Evolutionary conservation across 2,113 vertebrate species (phyloP).

Genomic region (Ornithorhynchus anatinus): DNA sequence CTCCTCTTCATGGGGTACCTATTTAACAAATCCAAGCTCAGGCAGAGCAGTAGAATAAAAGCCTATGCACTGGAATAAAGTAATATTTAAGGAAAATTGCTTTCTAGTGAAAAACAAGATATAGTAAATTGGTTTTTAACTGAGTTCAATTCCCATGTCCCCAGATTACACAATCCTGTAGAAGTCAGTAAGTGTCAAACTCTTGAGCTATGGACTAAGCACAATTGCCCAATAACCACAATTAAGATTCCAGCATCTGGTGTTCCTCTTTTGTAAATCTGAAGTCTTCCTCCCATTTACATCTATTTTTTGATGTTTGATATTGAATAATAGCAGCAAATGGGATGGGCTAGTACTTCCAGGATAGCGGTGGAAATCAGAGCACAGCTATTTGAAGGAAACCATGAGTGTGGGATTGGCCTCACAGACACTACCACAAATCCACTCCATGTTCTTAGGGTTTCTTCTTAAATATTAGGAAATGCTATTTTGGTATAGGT

Average conservation of each 20-base stretch:
- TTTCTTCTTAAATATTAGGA: not conserved
- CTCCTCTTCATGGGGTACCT: slow-evolving; percentile 36
- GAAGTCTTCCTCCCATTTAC: slow-evolving; percentile 54
- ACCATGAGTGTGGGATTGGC: slow-evolving; percentile 15
- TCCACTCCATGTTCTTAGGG: not conserved
- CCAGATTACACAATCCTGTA: slow-evolving; percentile 55
- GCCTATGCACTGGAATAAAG: slow-evolving; percentile 1
- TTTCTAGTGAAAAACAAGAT: slow-evolving; percentile 37
- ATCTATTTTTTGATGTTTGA: slow-evolving; percentile 54
- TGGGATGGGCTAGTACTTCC: slow-evolving; percentile 11
- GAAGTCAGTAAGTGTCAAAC: slow-evolving; percentile 64
- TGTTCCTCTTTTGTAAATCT: slow-evolving; percentile 67
- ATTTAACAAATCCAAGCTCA: slow-evolving; percentile 35
- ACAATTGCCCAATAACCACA: slow-evolving; percentile 67
- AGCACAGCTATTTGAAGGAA: slow-evolving; percentile 33
- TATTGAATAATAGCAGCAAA: slow-evolving; percentile 53
- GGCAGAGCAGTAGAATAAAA: slow-evolving; percentile 22
- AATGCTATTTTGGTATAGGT: not conserved
- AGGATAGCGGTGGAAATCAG: slow-evolving; percentile 38
- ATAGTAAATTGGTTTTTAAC: not conserved
- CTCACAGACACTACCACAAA: slow-evolving; percentile 20
- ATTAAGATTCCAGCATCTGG: slow-evolving; percentile 56
- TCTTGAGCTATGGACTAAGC: slow-evolving; percentile 66
- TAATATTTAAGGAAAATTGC: slow-evolving; percentile 26
- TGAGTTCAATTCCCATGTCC: slow-evolving; percentile 13